Evolutionary conservation across 2,113 vertebrate genomes (phyloP).

Genomic region (Anoura caudifer): DNA sequence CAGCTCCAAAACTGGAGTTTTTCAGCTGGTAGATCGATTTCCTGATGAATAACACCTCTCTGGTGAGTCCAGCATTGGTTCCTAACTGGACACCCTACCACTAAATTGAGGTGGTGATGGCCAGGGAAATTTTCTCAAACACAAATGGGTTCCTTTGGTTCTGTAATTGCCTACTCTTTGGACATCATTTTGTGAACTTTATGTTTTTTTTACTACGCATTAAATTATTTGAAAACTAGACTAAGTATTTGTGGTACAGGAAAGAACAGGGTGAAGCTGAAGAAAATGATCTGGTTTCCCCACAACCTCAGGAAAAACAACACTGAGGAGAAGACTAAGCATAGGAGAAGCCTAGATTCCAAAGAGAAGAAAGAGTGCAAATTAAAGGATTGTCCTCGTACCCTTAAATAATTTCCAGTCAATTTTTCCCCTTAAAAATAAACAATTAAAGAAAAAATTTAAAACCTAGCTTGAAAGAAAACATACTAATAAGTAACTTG

Average conservation of each 20-base stretch:
- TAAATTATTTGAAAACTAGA: not conserved
- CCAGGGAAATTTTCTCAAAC: not conserved
- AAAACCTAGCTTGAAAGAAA: not conserved
- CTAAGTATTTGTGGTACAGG: not conserved
- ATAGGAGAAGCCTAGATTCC: not conserved
- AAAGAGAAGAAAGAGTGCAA: not conserved
- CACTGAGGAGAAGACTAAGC: not conserved
- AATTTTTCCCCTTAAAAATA: not conserved
- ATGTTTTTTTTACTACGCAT: not conserved
- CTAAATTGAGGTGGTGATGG: not conserved
- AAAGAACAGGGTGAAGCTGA: not conserved
- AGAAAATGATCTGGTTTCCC: not conserved
- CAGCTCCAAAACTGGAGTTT: not conserved
- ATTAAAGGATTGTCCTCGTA: not conserved
- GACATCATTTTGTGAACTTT: not conserved
- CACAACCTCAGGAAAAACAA: not conserved
- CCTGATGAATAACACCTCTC: not conserved
- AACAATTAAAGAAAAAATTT: not conserved
- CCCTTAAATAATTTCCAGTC: not conserved
- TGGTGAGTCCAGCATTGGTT: not conserved
- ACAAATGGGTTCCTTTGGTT: not conserved
- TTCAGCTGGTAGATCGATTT: not conserved
- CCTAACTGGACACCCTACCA: not conserved
- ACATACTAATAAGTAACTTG: not conserved
- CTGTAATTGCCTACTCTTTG: not conserved